Conservation (phyloP, 1,140 invertebrate species). For the Telenomus remus region DNA sequence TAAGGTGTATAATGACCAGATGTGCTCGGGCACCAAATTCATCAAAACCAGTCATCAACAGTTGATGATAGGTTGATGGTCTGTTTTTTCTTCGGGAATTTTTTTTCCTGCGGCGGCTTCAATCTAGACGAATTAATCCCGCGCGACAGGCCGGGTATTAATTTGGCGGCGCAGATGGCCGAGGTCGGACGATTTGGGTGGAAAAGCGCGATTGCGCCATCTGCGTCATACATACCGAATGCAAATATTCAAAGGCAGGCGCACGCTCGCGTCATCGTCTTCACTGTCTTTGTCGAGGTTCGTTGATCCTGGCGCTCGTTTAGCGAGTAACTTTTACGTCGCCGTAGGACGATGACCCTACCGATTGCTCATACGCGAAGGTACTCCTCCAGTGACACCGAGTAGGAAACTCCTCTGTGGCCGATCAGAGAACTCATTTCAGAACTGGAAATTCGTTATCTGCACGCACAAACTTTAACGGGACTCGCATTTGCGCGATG, state of each 20-base stretch:
- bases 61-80: too few species aligned
- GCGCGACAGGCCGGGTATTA: conserved; percentile 7
- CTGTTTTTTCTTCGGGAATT: too few species aligned
- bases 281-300: conserved; percentile 56
- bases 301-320: conserved; percentile 60
- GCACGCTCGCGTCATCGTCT: conserved; percentile 42
- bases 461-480: conserved; percentile 30
- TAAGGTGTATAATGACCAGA: too few species aligned
- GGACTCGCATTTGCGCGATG: conserved; percentile 27
- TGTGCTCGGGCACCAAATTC: too few species aligned
- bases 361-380: conserved; percentile 54
- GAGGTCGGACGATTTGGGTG: background rate
- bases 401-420: conserved; percentile 24
- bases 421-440: conserved; percentile 22
- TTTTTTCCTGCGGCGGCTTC: too few species aligned
- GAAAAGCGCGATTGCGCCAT: conserved; percentile 21
- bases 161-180: conserved; percentile 32
- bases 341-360: conserved; percentile 60
- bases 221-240: conserved; percentile 50
- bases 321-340: conserved; percentile 56
- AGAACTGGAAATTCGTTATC: conserved; percentile 53
- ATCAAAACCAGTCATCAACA: too few species aligned
- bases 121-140: conserved; percentile 29
- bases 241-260: conserved; percentile 48
- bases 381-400: conserved; percentile 39